A percentile compares a stretch with the other conserved stretches of the same genome.
phyloP scores from a whole-genome alignment of 2,888 invertebrate genomes.

The Megastigmus dorsalis region DNA sequence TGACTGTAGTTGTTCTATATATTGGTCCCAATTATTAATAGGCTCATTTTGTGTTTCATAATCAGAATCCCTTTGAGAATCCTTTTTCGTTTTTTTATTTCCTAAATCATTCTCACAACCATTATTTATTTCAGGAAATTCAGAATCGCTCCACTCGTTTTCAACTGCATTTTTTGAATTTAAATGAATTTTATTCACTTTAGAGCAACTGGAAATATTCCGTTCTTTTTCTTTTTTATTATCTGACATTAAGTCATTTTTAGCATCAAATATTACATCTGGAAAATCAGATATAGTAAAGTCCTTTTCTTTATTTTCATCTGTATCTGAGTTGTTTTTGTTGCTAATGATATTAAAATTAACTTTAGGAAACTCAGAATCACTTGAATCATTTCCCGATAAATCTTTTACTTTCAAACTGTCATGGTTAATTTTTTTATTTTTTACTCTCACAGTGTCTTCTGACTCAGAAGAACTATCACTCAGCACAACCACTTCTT shows the following conservation, averaged over 20 bases:
- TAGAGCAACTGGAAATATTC: background rate
- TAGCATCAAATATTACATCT: background rate
- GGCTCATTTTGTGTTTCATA: slow-evolving; percentile 54
- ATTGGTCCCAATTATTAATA: slow-evolving; percentile 38
- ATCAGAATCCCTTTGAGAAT: slow-evolving; percentile 37
- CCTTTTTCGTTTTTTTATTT: background rate
- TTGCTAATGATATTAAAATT: background rate
- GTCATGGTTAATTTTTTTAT: background rate
- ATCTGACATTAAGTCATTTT: background rate
- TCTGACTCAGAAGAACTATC: slow-evolving; percentile 34
- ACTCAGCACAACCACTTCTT: slow-evolving; percentile 54
- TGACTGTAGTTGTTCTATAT: background rate
- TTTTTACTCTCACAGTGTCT: background rate
- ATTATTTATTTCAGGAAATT: background rate
- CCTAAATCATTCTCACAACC: slow-evolving; percentile 4
- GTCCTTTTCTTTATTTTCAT: background rate
- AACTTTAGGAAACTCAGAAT: slow-evolving; percentile 7
- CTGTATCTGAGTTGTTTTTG: background rate
- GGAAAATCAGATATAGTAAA: background rate
- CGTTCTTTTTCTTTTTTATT: background rate
- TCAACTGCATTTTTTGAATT: background rate
- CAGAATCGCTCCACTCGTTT: background rate
- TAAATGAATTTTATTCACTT: background rate
- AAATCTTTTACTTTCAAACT: background rate
- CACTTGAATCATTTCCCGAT: slow-evolving; percentile 4